Evolutionary conservation across 1,140 invertebrate species (phyloP), one percentile per base, ranked within the genome.

Genomic region (Drosophila grimshawi): DNA sequence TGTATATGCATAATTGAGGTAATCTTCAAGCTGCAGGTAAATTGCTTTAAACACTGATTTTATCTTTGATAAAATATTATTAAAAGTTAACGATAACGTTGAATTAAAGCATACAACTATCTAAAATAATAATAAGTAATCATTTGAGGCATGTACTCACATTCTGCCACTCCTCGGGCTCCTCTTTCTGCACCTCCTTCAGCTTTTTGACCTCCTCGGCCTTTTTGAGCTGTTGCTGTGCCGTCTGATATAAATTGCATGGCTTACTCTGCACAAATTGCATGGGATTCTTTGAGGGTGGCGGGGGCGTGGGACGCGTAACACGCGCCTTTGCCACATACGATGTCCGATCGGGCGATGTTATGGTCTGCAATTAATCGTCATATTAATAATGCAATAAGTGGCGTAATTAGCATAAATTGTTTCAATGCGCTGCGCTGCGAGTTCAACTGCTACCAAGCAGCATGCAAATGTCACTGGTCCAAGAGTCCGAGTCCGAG

Each of bases 101-200:
- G 19, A 19, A 19, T 19, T 19, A 19, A 19, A 19, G 19, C 19
- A 19, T 19, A 19, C 19, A 19, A 19, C 19, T 19, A 19, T 19
- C 19, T 19, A 1, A 19, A 19, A 19, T 19, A 19, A 19, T 19
- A 19, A 19, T 19, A 19, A 19, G 19, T 19, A 19, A 19, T 19
- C 19, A 19, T 19, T 19, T 19, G 19, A 19, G 30, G 39, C 32
- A 52, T 48, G 2, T 68, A 94, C 95, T 95, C 93, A 98, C 97
- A 93, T 96, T 96, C 94, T 98, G 97, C 97, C 97, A 98, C 88
- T 98, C 97, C 92, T 97, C 97, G 51, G 96, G 96, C 79, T 98
- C 96, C 91, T 97, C 96, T 76, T 94, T 94, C 59, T 94, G 93
- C 55, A 96, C 95, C 85, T 96, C 95, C 75, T 96, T 95, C 37